Base-by-base conservation (phyloP, 2,797 vertebrate species). In the Setipinna tenuifilis region DNA sequence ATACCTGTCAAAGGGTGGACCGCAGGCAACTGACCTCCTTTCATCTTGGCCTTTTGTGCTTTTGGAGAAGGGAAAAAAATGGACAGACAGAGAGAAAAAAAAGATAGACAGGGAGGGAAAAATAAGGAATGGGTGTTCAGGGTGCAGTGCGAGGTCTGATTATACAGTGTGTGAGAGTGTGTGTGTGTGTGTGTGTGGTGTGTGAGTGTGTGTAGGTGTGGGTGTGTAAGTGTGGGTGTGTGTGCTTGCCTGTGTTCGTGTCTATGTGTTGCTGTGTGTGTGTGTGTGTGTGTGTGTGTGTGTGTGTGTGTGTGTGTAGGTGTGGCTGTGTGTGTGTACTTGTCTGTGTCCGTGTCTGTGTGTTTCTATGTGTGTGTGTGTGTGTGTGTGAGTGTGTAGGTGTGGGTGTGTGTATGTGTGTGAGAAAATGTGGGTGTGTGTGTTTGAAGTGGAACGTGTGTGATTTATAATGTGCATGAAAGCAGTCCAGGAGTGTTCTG, bases 61-160 rank as follows among this genome's bases (percentile, higher is more conserved):
- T 78, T 78, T 78, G 35, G 71, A 44, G 71, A 7, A 44, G 68
- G 46, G 7, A 14, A 44, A 44, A 78, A 78, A 44, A 41, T 31
- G 12, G 25, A 31, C 50, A 54, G 50, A 54, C 7, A 68, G 11
- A 28, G 4, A 31, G 1, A 17, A 71, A 71, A 78, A 44, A 44
- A 78, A 87, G 80, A 81, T 82, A 82, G 54, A 68, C 19, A 44
- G 57, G 68, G 58, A 68, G 25, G 31, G 85, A 68, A 84, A 87
- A 86, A 82, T 78, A 1, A 59, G 75, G 83, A 85, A 35, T 82
- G 46, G 82, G 83, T 44, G 71, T 85, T 83, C 17, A 82, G 87
- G 83, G 50, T 48, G 84, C 54, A 78, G 35, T 78, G 14, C 25
- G 25, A 71, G 65, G 14, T 71, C 65, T 71, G 71, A 78, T 78